Conservation (phyloP, 2,797 vertebrate species). For the Telmatherina bonti region DNA sequence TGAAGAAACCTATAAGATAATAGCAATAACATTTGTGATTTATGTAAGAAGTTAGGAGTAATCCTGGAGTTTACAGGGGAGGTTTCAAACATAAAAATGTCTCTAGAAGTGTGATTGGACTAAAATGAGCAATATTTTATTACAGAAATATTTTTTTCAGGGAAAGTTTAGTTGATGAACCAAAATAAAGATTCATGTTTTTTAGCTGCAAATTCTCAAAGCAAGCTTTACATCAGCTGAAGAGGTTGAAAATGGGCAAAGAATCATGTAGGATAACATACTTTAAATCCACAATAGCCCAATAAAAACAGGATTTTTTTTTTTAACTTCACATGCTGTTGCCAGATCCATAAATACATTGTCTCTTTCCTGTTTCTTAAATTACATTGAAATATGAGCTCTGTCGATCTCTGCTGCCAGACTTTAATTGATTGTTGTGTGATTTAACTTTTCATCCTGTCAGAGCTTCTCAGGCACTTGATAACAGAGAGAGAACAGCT, state of each 20-base stretch:
- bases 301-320: background rate
- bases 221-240: background rate
- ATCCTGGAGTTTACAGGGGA: too few species aligned
- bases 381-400: background rate
- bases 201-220: background rate
- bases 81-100: too few species aligned
- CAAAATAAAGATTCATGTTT: background rate
- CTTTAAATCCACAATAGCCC: background rate
- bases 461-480: constrained; percentile 77
- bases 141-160: too few species aligned
- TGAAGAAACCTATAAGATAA: background rate
- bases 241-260: background rate
- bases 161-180: background rate
- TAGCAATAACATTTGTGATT: background rate
- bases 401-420: background rate
- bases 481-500: constrained; percentile 78
- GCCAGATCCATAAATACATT: background rate
- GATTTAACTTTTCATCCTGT: constrained; percentile 11
- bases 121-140: background rate
- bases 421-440: constrained; percentile 12
- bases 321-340: background rate
- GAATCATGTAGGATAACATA: background rate
- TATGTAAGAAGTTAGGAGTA: too few species aligned
- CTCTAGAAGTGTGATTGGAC: too few species aligned
- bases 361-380: background rate